Conservation (phyloP, 2,797 vertebrate genomes). For the Nyctibius grandis region DNA sequence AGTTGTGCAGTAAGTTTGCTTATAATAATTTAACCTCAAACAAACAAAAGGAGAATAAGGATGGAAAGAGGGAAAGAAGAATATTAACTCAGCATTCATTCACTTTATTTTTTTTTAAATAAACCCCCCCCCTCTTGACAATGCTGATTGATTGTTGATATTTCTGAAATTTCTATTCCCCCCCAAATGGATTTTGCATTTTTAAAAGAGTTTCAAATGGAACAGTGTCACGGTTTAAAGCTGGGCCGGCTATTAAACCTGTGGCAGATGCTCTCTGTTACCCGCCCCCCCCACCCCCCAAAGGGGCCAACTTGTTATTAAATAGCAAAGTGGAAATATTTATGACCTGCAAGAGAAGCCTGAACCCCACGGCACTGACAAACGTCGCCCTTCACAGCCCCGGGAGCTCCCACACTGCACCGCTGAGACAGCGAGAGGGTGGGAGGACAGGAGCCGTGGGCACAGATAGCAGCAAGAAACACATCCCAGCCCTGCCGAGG, state of each 20-base stretch:
- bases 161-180: background rate
- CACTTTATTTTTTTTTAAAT: background rate
- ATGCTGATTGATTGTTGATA: background rate
- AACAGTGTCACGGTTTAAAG: too few species aligned
- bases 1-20: constrained; percentile 47
- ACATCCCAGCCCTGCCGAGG: rapidly evolving
- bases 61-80: background rate
- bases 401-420: background rate
- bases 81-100: background rate
- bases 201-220: background rate
- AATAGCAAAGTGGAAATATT: background rate
- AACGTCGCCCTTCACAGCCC: background rate
- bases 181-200: background rate
- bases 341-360: background rate
- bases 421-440: background rate
- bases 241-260: too few species aligned
- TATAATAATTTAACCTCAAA: constrained; percentile 29
- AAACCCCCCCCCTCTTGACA: background rate
- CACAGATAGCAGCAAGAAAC: background rate
- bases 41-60: constrained; percentile 15
- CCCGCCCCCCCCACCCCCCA: too few species aligned
- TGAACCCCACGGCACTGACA: background rate
- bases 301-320: background rate
- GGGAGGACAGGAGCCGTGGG: background rate
- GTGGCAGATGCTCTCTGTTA: too few species aligned